Evolutionary conservation across 92 coral and sea anemone genomes (phyloP), one percentile per base, ranked within the genome.

Genomic region (Plumapathes pennacea): DNA sequence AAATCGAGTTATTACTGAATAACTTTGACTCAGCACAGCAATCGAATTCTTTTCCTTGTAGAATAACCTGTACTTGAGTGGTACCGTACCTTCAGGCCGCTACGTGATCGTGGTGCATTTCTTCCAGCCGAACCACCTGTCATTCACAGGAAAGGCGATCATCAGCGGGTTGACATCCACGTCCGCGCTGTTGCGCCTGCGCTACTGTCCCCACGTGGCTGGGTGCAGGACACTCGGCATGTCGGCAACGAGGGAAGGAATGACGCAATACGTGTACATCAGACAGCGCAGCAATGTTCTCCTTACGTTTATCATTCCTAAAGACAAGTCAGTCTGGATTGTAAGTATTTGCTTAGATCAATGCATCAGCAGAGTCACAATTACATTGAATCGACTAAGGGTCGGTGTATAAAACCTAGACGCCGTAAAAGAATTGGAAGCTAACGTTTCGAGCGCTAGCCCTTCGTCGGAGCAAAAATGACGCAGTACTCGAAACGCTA

Each of bases 181-280:
- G 4, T 78, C 98, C 0, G 76, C 85, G 1, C 63, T 71, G 46
- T 40, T 84, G 27, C 47, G 57, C 45, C 81, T 88, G 72, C 85
- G 77, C 23, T 69, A 76, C 74, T 92, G 98, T 23, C 96, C 98
- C 12, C 72, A 82, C 61, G 98, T 92, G 37, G 65, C 86, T 15
- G 98, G 98, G 46, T 92, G 98, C 30, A 72, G 95, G 29, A 80
- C 82, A 24, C 37, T 79, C 39, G 95, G 95, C 28, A 65, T 56
- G 38, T 71, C 80, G 10, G 46, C 51, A 18, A 14, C 32, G 44
- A 65, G 83, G n/a, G 63, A 75, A 12, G 69, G 75, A 21, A 59
- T 81, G 61, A 77, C 71, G 26, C 66, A 83, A 31, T 81, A 82
- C 20, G 38, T 87, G 23, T 81, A 56, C 65, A 53, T 87, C 50